Evolutionary conservation across 2,113 vertebrate genomes (phyloP), one percentile per base, ranked within the genome.

Genomic region (Prionailurus bengalensis): DNA sequence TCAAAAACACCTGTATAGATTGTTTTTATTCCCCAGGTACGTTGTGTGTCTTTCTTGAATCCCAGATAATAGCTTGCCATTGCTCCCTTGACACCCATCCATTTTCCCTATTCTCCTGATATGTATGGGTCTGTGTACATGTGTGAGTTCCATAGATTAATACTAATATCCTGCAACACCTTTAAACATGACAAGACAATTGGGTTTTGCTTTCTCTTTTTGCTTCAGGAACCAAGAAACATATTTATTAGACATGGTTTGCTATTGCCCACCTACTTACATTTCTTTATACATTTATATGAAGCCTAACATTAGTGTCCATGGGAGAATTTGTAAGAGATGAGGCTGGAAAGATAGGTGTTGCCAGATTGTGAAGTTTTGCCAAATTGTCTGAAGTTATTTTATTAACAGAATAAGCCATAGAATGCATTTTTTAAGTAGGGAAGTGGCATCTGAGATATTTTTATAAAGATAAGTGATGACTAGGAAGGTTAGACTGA

Each of bases 171-270:
- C 45, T 66, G 17, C 5, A 80, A 7, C 80, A 81, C 86, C 36
- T 86, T 93, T 74, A 74, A 53, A 48, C 68, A 51, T 81, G 45
- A 27, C 45, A 80, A 48, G 51, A 90, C 55, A n/a, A 81, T 51
- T 95, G 55, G 45, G 39, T 58, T 93, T 88, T 80, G 85, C 65
- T 74, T 65, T 93, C 29, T 89, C 80, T 66, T 86, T 66, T 33
- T 95, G 45, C 31, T 89, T 95, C 53, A 66, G 55, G n/a, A 27
- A 70, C 48, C 89, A 92, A 92, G 61, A 96, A 51, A 76, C 14
- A 58, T 79, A 45, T 93, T 90, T 93, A 13, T 48, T 90, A 85
- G 48, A 55, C 58, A 14, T 79, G 80, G 12, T 66, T 93, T 73
- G 36, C 45, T 83, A n/a, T 73, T 66, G 25, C 29, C 66, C 33